Conservation (phyloP, 2,888 invertebrate genomes). For the Polyommatus iphigenia region DNA sequence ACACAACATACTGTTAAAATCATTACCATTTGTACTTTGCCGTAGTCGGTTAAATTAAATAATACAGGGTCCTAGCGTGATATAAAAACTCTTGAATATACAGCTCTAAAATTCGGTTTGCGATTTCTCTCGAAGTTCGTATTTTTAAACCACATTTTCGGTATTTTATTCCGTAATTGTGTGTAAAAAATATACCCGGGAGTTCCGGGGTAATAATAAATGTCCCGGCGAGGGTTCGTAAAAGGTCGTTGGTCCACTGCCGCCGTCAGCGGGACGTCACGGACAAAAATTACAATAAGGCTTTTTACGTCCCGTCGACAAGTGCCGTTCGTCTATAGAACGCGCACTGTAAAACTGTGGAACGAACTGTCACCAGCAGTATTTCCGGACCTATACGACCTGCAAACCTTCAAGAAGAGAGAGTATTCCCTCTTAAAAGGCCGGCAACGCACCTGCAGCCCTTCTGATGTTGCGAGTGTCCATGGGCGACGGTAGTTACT, state of each 20-base stretch:
- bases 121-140: neutral
- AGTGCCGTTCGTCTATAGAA: too few species aligned
- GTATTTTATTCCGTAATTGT: conserved; percentile 12
- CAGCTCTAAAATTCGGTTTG: neutral
- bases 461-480: too few species aligned
- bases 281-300: neutral
- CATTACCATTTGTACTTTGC: neutral
- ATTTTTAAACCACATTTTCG: neutral
- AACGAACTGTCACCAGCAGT: too few species aligned
- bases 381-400: too few species aligned
- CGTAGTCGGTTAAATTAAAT: neutral
- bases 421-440: too few species aligned
- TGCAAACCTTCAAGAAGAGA: too few species aligned
- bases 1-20: neutral
- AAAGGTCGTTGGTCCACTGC: too few species aligned
- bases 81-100: neutral
- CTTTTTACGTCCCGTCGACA: too few species aligned
- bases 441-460: too few species aligned
- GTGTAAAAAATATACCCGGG: neutral
- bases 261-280: too few species aligned
- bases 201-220: neutral
- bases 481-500: too few species aligned
- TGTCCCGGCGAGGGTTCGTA: neutral
- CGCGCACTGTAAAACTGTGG: too few species aligned
- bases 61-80: neutral